Percentiles rank a stretch among this genome's conserved stretches.
Conservation (phyloP, 2,113 vertebrate genomes). For the Sinocyclocheilus anshuiensis region DNA sequence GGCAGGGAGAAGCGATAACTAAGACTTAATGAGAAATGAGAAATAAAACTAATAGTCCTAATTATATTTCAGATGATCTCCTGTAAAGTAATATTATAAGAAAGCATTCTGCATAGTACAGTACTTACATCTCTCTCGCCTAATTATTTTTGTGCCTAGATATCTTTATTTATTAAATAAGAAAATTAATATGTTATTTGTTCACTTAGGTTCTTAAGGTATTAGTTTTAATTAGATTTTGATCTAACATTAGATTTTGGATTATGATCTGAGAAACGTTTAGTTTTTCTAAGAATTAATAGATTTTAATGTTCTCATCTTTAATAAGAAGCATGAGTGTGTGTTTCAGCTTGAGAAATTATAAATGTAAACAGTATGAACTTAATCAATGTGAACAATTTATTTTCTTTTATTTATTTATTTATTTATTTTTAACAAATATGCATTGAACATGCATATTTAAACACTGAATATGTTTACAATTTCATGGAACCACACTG, state of each 20-base stretch:
- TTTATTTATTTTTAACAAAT: too few species aligned
- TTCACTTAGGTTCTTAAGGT: not conserved
- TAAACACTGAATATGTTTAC: not conserved
- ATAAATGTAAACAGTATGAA: not conserved
- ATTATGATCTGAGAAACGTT: not conserved
- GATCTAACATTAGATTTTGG: not conserved
- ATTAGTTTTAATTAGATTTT: not conserved
- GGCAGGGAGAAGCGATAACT: not conserved
- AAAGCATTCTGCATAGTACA: too few species aligned
- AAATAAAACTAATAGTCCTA: not conserved
- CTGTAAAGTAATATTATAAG: not conserved
- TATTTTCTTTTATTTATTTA: too few species aligned
- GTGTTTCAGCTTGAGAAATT: too few species aligned
- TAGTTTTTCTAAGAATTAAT: too few species aligned
- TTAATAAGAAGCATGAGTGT: too few species aligned
- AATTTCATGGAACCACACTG: too few species aligned
- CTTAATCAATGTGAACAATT: not conserved
- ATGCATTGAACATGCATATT: not conserved
- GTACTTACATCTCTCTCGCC: not conserved
- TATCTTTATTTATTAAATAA: not conserved
- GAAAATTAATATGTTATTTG: not conserved
- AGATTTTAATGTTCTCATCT: too few species aligned
- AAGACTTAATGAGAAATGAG: not conserved
- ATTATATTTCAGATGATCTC: not conserved
- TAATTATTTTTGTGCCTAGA: not conserved